Conservation (phyloP, 2,888 invertebrate genomes). For the Agonopterix subpropinquella region DNA sequence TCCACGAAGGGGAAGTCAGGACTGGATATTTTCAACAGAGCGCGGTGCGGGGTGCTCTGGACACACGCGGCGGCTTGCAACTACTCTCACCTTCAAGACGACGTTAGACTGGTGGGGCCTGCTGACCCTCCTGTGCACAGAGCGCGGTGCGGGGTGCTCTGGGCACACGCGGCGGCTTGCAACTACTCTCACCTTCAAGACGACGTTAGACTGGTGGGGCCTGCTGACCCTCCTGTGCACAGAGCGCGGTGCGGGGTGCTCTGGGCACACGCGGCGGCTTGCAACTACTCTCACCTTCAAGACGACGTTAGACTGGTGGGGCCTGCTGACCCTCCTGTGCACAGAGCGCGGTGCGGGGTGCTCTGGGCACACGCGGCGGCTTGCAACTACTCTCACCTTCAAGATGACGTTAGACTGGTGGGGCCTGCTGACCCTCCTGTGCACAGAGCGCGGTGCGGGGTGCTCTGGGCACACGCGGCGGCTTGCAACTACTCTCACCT, state of each 20-base stretch:
- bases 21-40: too few relatives aligned
- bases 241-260: constrained; percentile 10
- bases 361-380: constrained; percentile 25
- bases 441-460: constrained; percentile 7
- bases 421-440: constrained; percentile 8
- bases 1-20: too few relatives aligned
- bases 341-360: constrained; percentile 10
- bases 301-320: constrained; percentile 2
- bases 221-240: constrained; percentile 6
- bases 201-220: constrained; percentile 4
- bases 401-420: constrained; percentile 1
- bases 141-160: too few relatives aligned
- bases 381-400: too few relatives aligned
- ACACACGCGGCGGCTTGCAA: too few relatives aligned
- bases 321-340: constrained; percentile 7
- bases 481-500: too few relatives aligned
- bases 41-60: too few relatives aligned
- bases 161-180: too few relatives aligned
- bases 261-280: constrained; percentile 26
- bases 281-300: too few relatives aligned
- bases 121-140: constrained; percentile 7
- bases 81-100: too few relatives aligned
- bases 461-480: constrained; percentile 17
- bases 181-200: too few relatives aligned
- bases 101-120: constrained; percentile 5